These are phyloP conservation scores for Cettia cetti DNA, from an alignment of 2,113 vertebrate genomes.

Conservation along the genomic window DNA sequence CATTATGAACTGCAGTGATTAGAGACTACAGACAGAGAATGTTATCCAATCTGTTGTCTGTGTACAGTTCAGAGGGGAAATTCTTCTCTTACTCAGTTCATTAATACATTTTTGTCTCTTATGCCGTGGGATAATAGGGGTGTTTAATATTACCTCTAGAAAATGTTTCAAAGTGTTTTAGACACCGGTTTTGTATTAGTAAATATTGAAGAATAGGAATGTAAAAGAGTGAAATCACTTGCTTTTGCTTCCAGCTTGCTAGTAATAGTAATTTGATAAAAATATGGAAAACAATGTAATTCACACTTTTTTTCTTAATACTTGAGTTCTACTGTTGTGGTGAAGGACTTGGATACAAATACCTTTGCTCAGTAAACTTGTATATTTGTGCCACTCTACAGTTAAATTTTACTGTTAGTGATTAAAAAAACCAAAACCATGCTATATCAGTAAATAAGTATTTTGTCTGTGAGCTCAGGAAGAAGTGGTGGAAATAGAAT, in stretches of 20 bases:
- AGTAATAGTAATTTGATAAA: neutral
- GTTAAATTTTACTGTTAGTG: neutral
- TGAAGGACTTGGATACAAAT: neutral
- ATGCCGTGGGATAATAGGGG: neutral
- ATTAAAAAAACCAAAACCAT: neutral
- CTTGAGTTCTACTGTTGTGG: neutral
- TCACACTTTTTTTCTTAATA: neutral
- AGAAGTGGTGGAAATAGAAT: slow-evolving; percentile 96
- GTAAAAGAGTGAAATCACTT: neutral
- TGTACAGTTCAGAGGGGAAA: neutral
- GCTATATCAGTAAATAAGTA: neutral
- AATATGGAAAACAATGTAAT: neutral
- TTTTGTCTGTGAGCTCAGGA: slow-evolving; percentile 78
- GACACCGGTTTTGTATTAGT: neutral
- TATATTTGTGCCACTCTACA: neutral
- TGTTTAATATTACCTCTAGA: neutral
- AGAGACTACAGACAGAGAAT: neutral
- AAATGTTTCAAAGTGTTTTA: neutral
- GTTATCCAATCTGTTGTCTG: rapidly evolving
- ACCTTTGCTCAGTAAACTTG: neutral
- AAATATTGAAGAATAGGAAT: neutral
- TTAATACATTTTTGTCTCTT: neutral
- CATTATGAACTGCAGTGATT: neutral
- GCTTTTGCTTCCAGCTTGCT: neutral
- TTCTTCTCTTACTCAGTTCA: neutral